Percentiles rank a stretch among this genome's conserved stretches.
These are phyloP conservation scores for Festucalex cinctus DNA, from an alignment of 2,113 vertebrate species.

Conservation along the genomic window DNA sequence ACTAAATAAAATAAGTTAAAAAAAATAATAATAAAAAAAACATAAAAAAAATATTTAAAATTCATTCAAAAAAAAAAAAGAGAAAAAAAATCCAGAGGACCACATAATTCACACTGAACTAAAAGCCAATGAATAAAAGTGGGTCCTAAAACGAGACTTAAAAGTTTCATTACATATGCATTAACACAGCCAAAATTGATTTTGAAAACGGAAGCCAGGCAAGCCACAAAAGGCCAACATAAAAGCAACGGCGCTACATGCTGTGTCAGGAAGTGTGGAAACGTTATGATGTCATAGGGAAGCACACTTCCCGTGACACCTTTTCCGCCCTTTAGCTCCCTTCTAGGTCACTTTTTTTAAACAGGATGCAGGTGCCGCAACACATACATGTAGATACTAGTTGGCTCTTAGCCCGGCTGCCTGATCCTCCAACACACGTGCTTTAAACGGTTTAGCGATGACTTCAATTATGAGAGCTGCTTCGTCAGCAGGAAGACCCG, in stretches of 20 bases:
- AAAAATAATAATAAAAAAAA: too few species aligned
- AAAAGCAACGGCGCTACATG: neutral
- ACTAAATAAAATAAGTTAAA: too few species aligned
- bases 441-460: slow-evolving; percentile 12
- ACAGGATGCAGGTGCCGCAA: slow-evolving; percentile 50
- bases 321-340: neutral
- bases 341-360: slow-evolving; percentile 2
- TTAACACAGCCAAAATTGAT: neutral
- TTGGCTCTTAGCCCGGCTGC: neutral
- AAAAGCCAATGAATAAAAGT: too few species aligned
- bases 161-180: neutral
- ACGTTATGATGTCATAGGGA: slow-evolving; percentile 45
- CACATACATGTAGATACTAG: neutral
- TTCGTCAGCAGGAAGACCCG: slow-evolving; percentile 11
- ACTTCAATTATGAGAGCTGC: slow-evolving; percentile 23
- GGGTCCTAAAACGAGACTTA: too few species aligned
- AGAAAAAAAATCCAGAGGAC: too few species aligned
- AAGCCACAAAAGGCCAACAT: neutral
- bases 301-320: slow-evolving; percentile 37
- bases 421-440: neutral
- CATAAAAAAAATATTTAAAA: too few species aligned
- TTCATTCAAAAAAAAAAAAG: too few species aligned
- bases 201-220: neutral
- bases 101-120: too few species aligned
- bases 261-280: slow-evolving; percentile 38